phyloP scores from a whole-genome alignment of 1,140 invertebrate genomes.

The Oncopodura yosiiana region DNA sequence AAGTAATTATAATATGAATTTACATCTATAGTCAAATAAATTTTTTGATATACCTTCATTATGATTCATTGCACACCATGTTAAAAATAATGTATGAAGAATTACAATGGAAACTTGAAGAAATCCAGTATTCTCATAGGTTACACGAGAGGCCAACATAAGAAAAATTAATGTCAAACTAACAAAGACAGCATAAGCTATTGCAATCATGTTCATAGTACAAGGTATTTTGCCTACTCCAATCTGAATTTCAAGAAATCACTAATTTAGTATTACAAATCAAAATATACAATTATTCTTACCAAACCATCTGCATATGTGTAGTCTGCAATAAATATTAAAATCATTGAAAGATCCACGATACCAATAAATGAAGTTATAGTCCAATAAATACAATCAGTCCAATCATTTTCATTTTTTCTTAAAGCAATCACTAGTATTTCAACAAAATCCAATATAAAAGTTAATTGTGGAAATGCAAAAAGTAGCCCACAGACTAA shows the following conservation, averaged over 20 bases:
- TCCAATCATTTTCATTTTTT: not conserved
- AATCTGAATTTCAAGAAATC: not conserved
- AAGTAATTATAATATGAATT: no score
- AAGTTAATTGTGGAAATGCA: conserved; percentile 2
- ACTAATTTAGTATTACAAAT: not conserved
- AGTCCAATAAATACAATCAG: not conserved
- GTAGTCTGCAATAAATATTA: not conserved
- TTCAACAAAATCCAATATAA: conserved; percentile 16
- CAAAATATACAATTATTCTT: not conserved
- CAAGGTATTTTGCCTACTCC: no score
- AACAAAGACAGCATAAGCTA: no score
- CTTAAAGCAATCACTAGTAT: not conserved
- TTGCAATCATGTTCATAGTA: no score
- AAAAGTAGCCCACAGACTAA: not conserved
- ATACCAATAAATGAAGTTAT: not conserved
- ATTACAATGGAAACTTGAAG: no score
- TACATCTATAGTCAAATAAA: no score
- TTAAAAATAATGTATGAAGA: no score
- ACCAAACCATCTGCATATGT: not conserved
- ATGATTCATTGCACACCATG: no score
- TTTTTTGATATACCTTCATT: not conserved
- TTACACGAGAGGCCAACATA: no score
- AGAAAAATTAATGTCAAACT: no score
- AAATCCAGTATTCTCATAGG: no score
- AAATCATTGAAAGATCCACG: not conserved